A percentile compares a stretch with the other conserved stretches of the same genome.
Conservation (phyloP, 2,113 vertebrate genomes). For the Xiphophorus maculatus region DNA sequence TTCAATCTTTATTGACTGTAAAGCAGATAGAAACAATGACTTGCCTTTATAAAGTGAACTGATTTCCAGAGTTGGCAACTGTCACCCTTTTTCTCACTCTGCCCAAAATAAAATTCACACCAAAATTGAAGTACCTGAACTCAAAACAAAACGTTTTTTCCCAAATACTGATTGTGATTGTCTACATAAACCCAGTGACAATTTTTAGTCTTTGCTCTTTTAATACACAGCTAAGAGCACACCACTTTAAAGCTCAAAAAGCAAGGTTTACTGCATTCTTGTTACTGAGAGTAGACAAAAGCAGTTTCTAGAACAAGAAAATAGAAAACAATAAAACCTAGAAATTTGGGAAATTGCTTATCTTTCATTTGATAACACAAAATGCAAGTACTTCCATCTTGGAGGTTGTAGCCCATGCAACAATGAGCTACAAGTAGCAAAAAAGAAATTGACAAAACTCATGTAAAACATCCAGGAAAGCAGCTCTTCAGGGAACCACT, state of each 20-base stretch:
- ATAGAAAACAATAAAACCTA: too few species aligned
- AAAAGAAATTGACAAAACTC: too few species aligned
- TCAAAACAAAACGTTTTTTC: neutral
- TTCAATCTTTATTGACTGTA: slow-evolving; percentile 26
- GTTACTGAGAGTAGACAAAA: neutral
- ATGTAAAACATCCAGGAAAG: neutral
- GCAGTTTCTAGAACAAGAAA: neutral
- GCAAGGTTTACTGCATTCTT: neutral
- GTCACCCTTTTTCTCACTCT: neutral
- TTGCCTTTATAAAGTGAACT: slow-evolving; percentile 19
- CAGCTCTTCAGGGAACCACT: neutral
- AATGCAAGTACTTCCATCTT: neutral
- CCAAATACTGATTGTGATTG: neutral
- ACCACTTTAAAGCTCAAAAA: neutral
- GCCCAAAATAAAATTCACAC: neutral
- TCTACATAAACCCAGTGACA: neutral
- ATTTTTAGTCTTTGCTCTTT: neutral
- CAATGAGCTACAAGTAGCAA: too few species aligned
- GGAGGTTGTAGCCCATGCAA: neutral
- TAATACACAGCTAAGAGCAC: too few species aligned
- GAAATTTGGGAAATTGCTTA: neutral
- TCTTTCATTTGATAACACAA: too few species aligned
- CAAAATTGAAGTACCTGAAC: neutral
- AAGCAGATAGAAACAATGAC: slow-evolving; percentile 2
- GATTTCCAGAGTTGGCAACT: slow-evolving; percentile 2